Conservation (phyloP, 2,888 invertebrate species). For the Eristalis arbustorum region DNA sequence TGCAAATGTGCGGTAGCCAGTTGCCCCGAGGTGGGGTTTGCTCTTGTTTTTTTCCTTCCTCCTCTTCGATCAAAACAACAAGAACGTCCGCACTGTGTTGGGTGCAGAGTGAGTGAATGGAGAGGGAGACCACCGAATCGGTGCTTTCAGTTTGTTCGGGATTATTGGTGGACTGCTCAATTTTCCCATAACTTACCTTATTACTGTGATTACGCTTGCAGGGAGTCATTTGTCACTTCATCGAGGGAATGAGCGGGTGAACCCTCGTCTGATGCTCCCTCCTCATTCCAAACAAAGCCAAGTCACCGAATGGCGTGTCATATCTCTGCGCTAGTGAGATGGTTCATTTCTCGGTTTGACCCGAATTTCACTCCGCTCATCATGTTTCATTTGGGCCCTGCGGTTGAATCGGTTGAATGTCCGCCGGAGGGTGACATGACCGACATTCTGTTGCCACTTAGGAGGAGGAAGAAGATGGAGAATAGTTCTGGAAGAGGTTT, state of each 20-base stretch:
- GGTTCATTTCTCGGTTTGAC: not conserved
- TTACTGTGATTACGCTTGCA: conserved; percentile 64
- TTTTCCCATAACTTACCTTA: conserved; percentile 64
- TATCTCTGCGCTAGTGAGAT: not conserved
- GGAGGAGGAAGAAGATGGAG: not conserved
- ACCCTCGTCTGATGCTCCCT: too few relatives aligned
- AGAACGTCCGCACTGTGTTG: conserved; percentile 31
- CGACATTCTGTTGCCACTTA: not conserved
- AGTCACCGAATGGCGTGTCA: not conserved
- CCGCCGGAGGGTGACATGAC: not conserved
- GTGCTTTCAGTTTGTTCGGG: not conserved
- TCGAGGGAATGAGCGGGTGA: conserved; percentile 23
- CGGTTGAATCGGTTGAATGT: not conserved
- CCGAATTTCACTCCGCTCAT: not conserved
- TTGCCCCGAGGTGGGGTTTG: conserved; percentile 67
- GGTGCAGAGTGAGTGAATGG: not conserved
- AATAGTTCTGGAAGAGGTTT: not conserved
- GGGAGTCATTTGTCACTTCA: conserved; percentile 66
- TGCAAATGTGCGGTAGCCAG: conserved; percentile 72
- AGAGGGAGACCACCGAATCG: not conserved
- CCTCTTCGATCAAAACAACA: conserved; percentile 61
- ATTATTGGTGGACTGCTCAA: conserved; percentile 18
- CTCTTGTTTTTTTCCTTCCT: conserved; percentile 70
- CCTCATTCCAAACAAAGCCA: too few relatives aligned
- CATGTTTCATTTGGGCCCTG: not conserved